Evolutionary conservation across 2,888 invertebrate species (phyloP), one percentile per base, ranked within the genome.

Genomic region (Eilema sororculum): DNA sequence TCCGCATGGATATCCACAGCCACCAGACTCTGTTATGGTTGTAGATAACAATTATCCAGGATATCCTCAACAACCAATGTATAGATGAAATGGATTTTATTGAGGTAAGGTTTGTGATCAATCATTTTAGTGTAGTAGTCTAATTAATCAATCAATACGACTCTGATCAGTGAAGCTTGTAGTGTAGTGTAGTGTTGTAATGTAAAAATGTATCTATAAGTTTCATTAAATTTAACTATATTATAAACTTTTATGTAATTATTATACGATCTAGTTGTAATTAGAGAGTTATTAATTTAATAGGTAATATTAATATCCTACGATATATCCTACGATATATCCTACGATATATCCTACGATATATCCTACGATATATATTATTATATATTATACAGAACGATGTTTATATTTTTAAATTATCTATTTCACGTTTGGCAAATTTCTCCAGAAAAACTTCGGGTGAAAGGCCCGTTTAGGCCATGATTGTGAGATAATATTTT

Each of bases 1-100:
- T 24, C 22, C n/a, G 5, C 56, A n/a, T 12, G 56, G 56, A 57
- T 64, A 52, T n/a, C 63, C 63, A 0, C 63, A 46, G n/a, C 59
- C 20, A 57, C 65, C 65, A 57, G 65, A 65, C 80, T 4, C 78
- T 68, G 57, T 85, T 74, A 9, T 86, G 79, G 2, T 84, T 78
- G 0, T 84, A 80, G 67, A 84, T 24, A 65, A 65, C 12, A 57
- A 37, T 12, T 65, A 57, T 57, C 56, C 62, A 41, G 62, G 62
- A 9, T 62, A 62, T 41, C 62, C 62, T 20, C 60, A 60, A 52
- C 62, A 62, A 62, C 24, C 65, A n/a, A 65, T 65, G 65, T 57
- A 37, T 24, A 57, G 65, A 57, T 65, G 20, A 65, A 65, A 16
- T 65, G 33, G 56, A 57, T 57, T 57, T 24, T 41, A 0, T 16